These are phyloP conservation scores for Gymnorhina tibicen DNA, from an alignment of 2,113 vertebrate genomes.

Conservation along the genomic window DNA sequence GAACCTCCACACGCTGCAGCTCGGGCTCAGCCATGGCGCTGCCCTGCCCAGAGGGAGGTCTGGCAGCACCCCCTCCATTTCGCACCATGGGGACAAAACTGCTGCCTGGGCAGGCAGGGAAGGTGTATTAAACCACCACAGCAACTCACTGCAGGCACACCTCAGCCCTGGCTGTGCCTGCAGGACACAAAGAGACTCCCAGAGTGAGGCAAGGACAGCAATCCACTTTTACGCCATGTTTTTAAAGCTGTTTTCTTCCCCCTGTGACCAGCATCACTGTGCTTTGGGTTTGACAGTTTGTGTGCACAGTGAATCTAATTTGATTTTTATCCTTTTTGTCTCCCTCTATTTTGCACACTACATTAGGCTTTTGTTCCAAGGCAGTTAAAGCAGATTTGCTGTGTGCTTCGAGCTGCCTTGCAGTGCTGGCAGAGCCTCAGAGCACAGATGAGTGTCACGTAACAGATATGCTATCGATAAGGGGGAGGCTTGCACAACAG, in stretches of 20 bases:
- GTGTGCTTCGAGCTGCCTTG: background rate
- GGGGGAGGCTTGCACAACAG: background rate
- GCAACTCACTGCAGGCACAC: background rate
- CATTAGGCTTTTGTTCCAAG: constrained; percentile 9
- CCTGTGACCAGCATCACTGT: background rate
- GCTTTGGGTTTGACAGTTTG: background rate
- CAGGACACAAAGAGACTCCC: background rate
- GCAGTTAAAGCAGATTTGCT: background rate
- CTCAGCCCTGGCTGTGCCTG: background rate
- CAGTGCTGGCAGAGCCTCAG: constrained; percentile 3
- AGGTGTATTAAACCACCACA: background rate
- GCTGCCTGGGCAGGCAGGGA: background rate
- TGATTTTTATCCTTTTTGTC: constrained; percentile 8
- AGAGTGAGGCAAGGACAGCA: background rate
- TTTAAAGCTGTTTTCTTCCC: background rate
- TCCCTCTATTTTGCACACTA: background rate
- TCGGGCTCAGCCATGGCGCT: fast-evolving
- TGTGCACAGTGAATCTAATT: background rate
- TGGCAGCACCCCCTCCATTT: fast-evolving
- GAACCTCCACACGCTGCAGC: background rate
- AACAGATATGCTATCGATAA: background rate
- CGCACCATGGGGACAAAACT: fast-evolving
- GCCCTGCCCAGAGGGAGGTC: background rate
- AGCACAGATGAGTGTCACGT: background rate
- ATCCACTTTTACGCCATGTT: background rate